Base-by-base conservation (phyloP, 2,888 invertebrate genomes). In the Camponotus fellah region DNA sequence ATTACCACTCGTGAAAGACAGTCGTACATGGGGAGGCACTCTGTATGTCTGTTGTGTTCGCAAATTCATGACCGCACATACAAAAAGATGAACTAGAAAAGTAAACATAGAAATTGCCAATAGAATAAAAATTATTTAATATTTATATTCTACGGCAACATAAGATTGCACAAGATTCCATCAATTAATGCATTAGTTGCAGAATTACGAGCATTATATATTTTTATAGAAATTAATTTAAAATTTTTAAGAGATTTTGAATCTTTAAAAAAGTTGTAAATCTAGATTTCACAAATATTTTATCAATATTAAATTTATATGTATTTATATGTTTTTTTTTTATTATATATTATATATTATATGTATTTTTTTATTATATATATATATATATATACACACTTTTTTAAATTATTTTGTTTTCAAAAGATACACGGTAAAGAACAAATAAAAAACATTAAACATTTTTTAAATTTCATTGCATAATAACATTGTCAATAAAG, bases 71-170 rank as follows among this genome's bases (percentile, higher is more conserved):
- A 64, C 8, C 2, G 53, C n/a, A 53, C n/a, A 65, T 21, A 60
- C 60, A 53, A 53, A 17, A 49, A 14, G 34, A 12, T 14, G 12
- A 76, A 64, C 1, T 76, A 37, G 37, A 65, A 64, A n/a, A 46
- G 26, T 60, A 74, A 60, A 21, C 34, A 53, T 14, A n/a, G 32
- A 64, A 65, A 65, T 49, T 53, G 64, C 21, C 10, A 46, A n/a
- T 17, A 12, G 17, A 40, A 40, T 17, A 32, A 58, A 49, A 64
- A 8, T 53, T 65, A 26, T 64, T 76, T 49, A 14, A 21, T 49
- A 17, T 21, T 49, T 53, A 49, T 5, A 60, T 14, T 40, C 40
- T 43, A 6, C 40, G 26, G 40, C 8, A 12, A 69, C 32, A 71
- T 34, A 40, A 40, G 12, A 37, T 14, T 2, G 6, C 10, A 72